Evolutionary conservation across 64 coral and sea anemone genomes (phyloP), one percentile per base, ranked within the genome.

Genomic region (Trachythela sp.): DNA sequence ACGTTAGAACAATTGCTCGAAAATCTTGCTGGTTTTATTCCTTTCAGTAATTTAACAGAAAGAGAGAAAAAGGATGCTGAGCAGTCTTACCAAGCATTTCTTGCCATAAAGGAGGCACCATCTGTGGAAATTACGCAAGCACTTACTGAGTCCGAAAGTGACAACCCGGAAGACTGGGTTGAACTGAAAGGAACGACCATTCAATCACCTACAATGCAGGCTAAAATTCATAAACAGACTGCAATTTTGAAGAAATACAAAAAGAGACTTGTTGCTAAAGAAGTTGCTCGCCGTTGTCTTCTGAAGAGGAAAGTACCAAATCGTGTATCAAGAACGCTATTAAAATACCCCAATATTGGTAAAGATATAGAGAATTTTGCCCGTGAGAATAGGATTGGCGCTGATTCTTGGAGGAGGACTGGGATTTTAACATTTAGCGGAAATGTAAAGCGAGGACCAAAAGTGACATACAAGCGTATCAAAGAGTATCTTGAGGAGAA

Each of bases 111-210:
- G 17, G 5, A 36, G 34, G 35, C 31, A 29, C 13, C 20, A 39
- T 5, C 7, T 15, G 33, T 15, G 30, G 20, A 36, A 49, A 26
- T 43, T 17, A 84, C 45, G 14, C 11, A 84, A 30, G 45, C 58
- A 8, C 33, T 49, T 14, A 90, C 48, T 32, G 89, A 84, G 32
- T 90, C 89, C 13, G 89, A 90, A 85, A 90, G 89, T 30, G 52
- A 90, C 13, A 60, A 90, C 29, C 88, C 88, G 1, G 88, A 90
- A 80, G 75, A 80, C 37, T 80, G 75, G 75, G 75, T 80, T 30
- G 9, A 80, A 13, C 8, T 80, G 37, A 80, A 80, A 36, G 75
- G 35, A 37, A 8, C 75, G 4, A 39, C 75, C 0, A 38, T 22
- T 15, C 27, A 80, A 4, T 80, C 34, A 10, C 15, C 37, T 34